Evolutionary conservation across 92 coral and sea anemone species (phyloP).

Genomic region (Micromussa lordhowensis): DNA sequence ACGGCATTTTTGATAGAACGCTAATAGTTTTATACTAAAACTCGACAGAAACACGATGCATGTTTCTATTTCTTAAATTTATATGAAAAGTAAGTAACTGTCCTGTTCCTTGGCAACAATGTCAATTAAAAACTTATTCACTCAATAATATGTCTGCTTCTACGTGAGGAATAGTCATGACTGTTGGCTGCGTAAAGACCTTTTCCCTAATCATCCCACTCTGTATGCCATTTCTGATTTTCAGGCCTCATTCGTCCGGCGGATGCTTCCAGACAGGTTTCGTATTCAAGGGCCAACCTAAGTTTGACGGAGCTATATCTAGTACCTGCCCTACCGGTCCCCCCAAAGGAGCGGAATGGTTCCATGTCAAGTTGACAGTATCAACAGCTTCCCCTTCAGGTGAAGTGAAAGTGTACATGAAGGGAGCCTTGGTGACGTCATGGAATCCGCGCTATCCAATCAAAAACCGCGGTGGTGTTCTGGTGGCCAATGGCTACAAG

Average conservation of each 20-base stretch:
- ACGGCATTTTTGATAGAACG: too few relatives aligned
- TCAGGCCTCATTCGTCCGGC: constrained; percentile 63
- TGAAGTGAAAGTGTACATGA: constrained; percentile 47
- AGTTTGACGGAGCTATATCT: constrained; percentile 32
- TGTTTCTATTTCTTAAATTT: too few relatives aligned
- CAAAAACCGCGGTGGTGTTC: constrained; percentile 68
- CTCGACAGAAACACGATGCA: too few relatives aligned
- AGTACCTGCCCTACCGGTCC: constrained; percentile 60
- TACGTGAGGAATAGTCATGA: too few relatives aligned
- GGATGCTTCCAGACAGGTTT: constrained; percentile 75
- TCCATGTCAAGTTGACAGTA: constrained; percentile 46
- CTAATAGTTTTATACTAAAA: too few relatives aligned
- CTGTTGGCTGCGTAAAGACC: not conserved
- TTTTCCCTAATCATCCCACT: not conserved
- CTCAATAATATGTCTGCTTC: too few relatives aligned
- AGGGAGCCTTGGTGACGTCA: constrained; percentile 31
- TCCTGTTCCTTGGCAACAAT: too few relatives aligned
- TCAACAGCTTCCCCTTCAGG: constrained; percentile 24
- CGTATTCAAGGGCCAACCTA: constrained; percentile 55
- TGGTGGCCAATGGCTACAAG: constrained; percentile 82
- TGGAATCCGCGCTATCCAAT: constrained; percentile 57
- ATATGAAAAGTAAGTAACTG: too few relatives aligned
- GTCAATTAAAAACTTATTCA: too few relatives aligned
- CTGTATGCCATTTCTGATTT: not conserved
- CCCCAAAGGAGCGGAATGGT: constrained; percentile 72